A percentile compares a stretch with the other conserved stretches of the same genome.
These are phyloP conservation scores for Philopotamus ludificatus DNA, from an alignment of 1,140 invertebrate species.

Conservation along the genomic window DNA sequence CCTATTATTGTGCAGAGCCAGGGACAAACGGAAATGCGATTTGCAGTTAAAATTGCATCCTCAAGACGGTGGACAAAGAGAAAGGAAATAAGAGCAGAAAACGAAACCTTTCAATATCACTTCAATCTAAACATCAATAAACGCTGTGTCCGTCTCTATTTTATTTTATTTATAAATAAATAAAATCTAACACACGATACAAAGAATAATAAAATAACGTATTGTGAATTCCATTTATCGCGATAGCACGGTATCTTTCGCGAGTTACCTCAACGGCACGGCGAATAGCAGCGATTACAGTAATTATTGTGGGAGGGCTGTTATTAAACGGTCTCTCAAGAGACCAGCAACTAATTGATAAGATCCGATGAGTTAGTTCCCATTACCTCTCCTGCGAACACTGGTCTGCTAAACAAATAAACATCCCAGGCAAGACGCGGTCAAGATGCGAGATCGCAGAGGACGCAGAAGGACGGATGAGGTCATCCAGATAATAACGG, in stretches of 20 bases:
- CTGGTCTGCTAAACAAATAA: constrained; percentile 8
- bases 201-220: too few relatives aligned
- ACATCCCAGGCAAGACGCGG: neutral
- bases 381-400: constrained; percentile 13
- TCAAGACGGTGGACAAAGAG: neutral
- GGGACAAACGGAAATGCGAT: constrained; percentile 39
- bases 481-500: constrained; percentile 3
- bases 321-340: constrained; percentile 25
- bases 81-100: neutral
- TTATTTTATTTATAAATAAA: too few relatives aligned
- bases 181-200: too few relatives aligned
- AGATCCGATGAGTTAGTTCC: constrained; percentile 12
- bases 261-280: neutral
- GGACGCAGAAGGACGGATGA: neutral
- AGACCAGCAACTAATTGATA: constrained; percentile 30
- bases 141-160: too few relatives aligned
- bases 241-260: constrained; percentile 1
- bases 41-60: constrained; percentile 38
- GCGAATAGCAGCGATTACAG: constrained; percentile 5
- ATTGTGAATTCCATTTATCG: too few relatives aligned
- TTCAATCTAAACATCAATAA: too few relatives aligned
- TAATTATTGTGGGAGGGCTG: constrained; percentile 28
- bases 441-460: neutral
- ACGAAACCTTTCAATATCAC: too few relatives aligned
- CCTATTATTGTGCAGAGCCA: constrained; percentile 35